Evolutionary conservation across 2,888 invertebrate species (phyloP).

Genomic region (Stenoptilia bipunctidactyla): DNA sequence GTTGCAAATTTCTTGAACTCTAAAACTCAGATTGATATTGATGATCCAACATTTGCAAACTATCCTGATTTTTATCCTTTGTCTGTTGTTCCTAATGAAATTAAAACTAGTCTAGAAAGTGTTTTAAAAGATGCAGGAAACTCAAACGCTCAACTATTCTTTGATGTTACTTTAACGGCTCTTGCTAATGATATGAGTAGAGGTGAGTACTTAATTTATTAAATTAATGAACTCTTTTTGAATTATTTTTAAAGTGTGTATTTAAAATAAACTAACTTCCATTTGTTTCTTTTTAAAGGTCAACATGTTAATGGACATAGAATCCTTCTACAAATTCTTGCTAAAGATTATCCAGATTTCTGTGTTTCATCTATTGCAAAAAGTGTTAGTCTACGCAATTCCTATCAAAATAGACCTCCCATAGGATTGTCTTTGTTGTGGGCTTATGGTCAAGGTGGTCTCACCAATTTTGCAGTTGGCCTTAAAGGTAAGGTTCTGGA

Average conservation of each 20-base stretch:
- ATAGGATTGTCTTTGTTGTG: constrained; percentile 81
- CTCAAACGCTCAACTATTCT: constrained; percentile 76
- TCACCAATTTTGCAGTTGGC: constrained; percentile 74
- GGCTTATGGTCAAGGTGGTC: constrained; percentile 82
- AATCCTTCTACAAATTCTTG: constrained; percentile 78
- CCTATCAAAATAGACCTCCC: constrained; percentile 81
- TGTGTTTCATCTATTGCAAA: constrained; percentile 74
- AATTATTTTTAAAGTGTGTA: no score
- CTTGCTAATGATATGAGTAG: constrained; percentile 81
- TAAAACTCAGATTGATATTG: constrained; percentile 73
- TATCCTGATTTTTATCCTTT: constrained; percentile 71
- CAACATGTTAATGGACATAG: constrained; percentile 76
- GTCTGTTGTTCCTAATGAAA: constrained; percentile 53
- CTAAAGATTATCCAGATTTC: constrained; percentile 75
- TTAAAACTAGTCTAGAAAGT: constrained; percentile 51
- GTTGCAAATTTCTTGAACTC: constrained; percentile 75
- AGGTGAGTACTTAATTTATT: constrained; percentile 43
- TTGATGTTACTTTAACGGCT: constrained; percentile 76
- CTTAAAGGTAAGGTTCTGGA: constrained; percentile 67
- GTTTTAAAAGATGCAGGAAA: constrained; percentile 73
- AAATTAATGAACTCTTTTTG: neutral
- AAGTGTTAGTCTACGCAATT: constrained; percentile 74
- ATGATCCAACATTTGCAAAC: constrained; percentile 72
- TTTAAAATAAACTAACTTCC: neutral
- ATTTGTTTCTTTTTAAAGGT: constrained; percentile 27